Evolutionary conservation across 2,888 invertebrate genomes (phyloP), one percentile per base, ranked within the genome.

Genomic region (Lochmaea crataegi): DNA sequence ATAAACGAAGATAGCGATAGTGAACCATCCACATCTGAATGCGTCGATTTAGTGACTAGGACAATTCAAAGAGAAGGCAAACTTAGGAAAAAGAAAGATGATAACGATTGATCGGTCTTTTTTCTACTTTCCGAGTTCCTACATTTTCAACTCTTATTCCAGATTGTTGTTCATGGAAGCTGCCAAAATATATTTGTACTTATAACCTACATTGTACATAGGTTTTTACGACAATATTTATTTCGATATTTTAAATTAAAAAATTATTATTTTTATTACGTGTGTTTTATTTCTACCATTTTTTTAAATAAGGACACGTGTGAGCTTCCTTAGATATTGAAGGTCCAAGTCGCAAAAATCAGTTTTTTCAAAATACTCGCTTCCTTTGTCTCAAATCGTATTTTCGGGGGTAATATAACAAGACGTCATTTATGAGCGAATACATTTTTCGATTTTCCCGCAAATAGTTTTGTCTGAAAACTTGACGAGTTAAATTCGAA

Each of bases 31-130:
- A 88, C 96, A 51, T 89, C 92, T 1, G 91, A 92, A 14, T 96
- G 95, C 85, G 94, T 97, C 67, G 95, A 96, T 82, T 88, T 92
- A 68, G 95, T 96, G n/a, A 94, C 95, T n/a, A 91, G 92, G 77
- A 96, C 96, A 2, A 96, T 97, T 82, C 96, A 96, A 86, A 94
- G 95, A 5, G 97, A 97, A 86, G 96, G 96, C 2, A 95, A 96
- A 85, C 89, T 96, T 65, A 89, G 96, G 79, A 94, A 96, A 87
- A 94, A 94, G 88, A 94, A 94, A 85, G 95, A 95, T 81, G 94
- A 95, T 68, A 81, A 82, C 71, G 85, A 86, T 78, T 85, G 77
- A 82, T 57, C 41, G 58, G 66, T 45, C 38, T 58, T 16, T 38
- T 63, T 22, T 68, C 71, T 60, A 57, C 48, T 53, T 73, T 66